Percentiles rank a stretch among this genome's conserved stretches.
Conservation (phyloP, 1,140 invertebrate species). For the Hyles vespertilio region DNA sequence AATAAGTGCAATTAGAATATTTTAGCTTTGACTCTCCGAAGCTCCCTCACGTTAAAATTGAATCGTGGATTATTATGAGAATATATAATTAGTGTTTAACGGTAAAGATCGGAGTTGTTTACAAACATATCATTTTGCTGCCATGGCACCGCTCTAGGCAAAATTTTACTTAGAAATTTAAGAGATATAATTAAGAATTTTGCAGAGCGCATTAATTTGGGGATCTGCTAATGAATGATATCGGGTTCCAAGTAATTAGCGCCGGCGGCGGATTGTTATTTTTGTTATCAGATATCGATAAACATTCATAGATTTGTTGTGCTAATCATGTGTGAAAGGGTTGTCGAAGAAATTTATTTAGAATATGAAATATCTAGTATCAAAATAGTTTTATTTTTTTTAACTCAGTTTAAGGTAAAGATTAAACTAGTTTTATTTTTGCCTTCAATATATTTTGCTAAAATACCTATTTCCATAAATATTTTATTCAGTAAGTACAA, state of each 20-base stretch:
- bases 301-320: conserved; percentile 17
- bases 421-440: too few relatives aligned
- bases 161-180: conserved; percentile 74
- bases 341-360: too few relatives aligned
- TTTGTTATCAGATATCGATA: conserved; percentile 52
- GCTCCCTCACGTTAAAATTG: too few relatives aligned
- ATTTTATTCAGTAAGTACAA: too few relatives aligned
- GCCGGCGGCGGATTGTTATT: conserved; percentile 57
- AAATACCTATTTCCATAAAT: too few relatives aligned
- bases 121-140: conserved; percentile 74
- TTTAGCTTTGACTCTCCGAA: too few relatives aligned
- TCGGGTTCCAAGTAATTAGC: conserved; percentile 70
- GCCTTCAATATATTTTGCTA: too few relatives aligned
- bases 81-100: conserved; percentile 63
- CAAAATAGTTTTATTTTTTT: too few relatives aligned
- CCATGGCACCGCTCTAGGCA: conserved; percentile 51
- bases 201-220: conserved; percentile 69
- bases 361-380: too few relatives aligned
- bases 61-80: conserved; percentile 33
- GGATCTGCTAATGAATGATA: conserved; percentile 71
- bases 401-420: too few relatives aligned
- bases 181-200: conserved; percentile 76
- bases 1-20: too few relatives aligned
- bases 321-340: too few relatives aligned
- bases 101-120: conserved; percentile 65